These are phyloP conservation scores for Ferrisia virgata DNA, from an alignment of 2,888 invertebrate species.

Conservation along the genomic window DNA sequence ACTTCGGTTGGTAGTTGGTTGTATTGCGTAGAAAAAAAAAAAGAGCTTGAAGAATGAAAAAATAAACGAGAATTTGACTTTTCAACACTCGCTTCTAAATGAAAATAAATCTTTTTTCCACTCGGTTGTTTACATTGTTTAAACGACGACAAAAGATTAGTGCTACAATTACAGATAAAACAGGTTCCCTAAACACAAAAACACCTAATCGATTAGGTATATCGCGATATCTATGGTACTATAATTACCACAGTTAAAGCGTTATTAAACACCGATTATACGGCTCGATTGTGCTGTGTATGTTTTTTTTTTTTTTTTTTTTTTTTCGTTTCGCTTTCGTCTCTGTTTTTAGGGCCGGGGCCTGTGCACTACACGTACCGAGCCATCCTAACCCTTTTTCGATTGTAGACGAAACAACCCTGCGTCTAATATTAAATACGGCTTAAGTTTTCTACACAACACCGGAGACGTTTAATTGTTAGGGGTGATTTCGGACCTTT, in stretches of 20 bases:
- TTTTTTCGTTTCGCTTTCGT: not conserved
- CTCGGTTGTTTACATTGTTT: too few species aligned
- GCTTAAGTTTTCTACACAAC: constrained; percentile 18
- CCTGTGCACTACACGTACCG: not conserved
- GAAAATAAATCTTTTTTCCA: too few species aligned
- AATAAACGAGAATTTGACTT: too few species aligned
- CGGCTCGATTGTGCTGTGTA: not conserved
- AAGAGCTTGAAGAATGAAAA: too few species aligned
- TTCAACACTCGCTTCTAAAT: too few species aligned
- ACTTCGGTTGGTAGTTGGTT: too few species aligned
- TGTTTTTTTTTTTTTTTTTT: not conserved
- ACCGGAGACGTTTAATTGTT: constrained; percentile 25
- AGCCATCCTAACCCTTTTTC: not conserved
- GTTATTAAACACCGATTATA: constrained; percentile 17
- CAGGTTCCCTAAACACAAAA: not conserved
- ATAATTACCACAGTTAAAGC: constrained; percentile 5
- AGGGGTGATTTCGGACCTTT: constrained; percentile 25
- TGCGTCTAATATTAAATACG: constrained; percentile 9
- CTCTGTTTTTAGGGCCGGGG: not conserved
- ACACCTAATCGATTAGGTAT: not conserved
- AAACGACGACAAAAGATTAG: not conserved
- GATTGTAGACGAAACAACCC: not conserved
- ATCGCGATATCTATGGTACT: not conserved
- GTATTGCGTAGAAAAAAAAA: too few species aligned
- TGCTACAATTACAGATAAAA: not conserved